Evolutionary conservation across 2,113 vertebrate genomes (phyloP), one percentile per base, ranked within the genome.

Genomic region (Dicaeum eximium): DNA sequence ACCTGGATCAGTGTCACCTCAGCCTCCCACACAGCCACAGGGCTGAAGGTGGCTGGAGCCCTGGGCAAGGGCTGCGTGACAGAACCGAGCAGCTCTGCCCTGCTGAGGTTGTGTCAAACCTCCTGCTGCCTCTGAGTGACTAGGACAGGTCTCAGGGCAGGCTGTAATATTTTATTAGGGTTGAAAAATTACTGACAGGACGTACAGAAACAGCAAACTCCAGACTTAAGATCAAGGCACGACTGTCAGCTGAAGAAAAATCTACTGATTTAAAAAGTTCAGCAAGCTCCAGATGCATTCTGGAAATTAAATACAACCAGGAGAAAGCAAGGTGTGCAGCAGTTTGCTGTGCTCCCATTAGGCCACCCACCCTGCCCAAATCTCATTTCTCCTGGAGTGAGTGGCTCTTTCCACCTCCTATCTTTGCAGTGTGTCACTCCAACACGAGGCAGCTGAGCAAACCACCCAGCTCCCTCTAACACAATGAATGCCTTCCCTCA

Each of bases 341-440:
- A 37, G 54, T 69, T 57, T 82, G 42, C 88, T 84, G 80, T 51
- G 86, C 64, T 94, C 80, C 90, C 91, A 66, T 83, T 78, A 92
- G 90, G 67, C 96, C 75, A 3, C 92, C 91, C 80, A 94, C 92
- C 88, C 51, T 94, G 67, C 86, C 5, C 10, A 90, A 83, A 83
- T 66, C 78, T 45, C 51, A 74, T 57, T 74, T 58, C 67, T 93
- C 64, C 54, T 14, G 7, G 27, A 45, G 56, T 38, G 79, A 88
- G 61, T 77, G 80, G 88, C 72, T 92, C 71, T 82, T 69, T 92
- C 90, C 90, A 92, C 88, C 90, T 86, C 88, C 92, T 73, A 11
- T 73, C 91, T 78, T 31, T 22, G 62, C 85, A 35, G 82, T 40
- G 66, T 80, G 88, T 94, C 90, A 86, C 82, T 83, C 64, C 5